Base-by-base conservation (phyloP, 1,140 invertebrate species). In the Tetragnatha versicolor region DNA sequence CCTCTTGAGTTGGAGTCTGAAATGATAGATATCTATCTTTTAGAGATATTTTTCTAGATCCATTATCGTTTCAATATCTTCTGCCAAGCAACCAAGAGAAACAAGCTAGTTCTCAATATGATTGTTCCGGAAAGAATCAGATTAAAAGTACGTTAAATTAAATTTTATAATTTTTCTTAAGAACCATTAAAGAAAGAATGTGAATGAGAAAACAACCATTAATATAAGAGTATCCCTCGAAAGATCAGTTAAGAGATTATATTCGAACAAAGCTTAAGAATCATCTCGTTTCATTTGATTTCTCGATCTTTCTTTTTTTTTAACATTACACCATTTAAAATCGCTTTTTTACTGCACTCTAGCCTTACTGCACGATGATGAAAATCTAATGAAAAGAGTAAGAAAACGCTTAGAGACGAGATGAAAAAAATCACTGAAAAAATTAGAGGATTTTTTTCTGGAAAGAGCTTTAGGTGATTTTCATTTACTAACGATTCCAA, bases 401-500 rank as follows among this genome's bases (percentile, higher is more conserved):
- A 60, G 29, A 60, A 60, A 73, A 60, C 25, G 27, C 25, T 70
- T 39, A 33, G 29, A 70, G 51, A 60, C 29, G 31, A 17, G 25
- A 29, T 22, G 4, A 6, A 42, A 45, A 29, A 53, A 73, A 39
- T 17, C 5, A 69, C 3, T 25, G 2, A 53, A 69, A 60, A 73
- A 45, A 35, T 29, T 1, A 3, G 39, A 10, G 14, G 29, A 60
- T n/a, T n/a, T 27, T 29, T 72, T 72, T 60, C 29, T 47, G 14
- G 25, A 49, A 45, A 68, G 65, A 68, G 25, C n/a, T 49, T 53
- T 69, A 29, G 66, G 42, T 53, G 66, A 69, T 69, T 69, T 69
- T 69, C 39, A 69, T 69, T 69, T 69, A 69, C 66, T 69, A 69
- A 69, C 66, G 66, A 69, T 69, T 69, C 29, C n/a, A 35, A 53